Evolutionary conservation across 2,113 vertebrate genomes (phyloP).

Genomic region (Holacanthus passer): DNA sequence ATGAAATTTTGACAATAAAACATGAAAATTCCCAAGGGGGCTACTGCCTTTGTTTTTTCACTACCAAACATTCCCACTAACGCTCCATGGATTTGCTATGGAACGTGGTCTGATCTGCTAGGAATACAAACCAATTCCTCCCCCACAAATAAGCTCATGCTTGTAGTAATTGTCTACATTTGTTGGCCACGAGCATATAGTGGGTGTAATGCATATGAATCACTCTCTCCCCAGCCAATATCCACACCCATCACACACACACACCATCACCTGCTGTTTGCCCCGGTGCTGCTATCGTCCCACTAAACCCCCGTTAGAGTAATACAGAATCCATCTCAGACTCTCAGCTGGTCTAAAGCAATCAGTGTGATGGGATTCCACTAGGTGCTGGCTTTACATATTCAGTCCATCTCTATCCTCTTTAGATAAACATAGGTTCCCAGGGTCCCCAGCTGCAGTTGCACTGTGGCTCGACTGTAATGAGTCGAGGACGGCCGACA

Average conservation of each 20-base stretch:
- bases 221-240: slow-evolving; percentile 11
- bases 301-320: slow-evolving; percentile 44
- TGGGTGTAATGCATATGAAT: slow-evolving; percentile 59
- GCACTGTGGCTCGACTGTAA: slow-evolving; percentile 47
- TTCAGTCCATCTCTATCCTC: slow-evolving; percentile 71
- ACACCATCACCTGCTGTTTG: slow-evolving; percentile 54
- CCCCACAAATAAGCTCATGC: background rate
- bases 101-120: background rate
- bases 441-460: slow-evolving; percentile 63
- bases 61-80: slow-evolving; percentile 15
- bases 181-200: slow-evolving; percentile 13
- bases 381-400: slow-evolving; percentile 70
- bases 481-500: slow-evolving; percentile 56
- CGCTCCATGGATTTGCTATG: background rate
- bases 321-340: slow-evolving; percentile 64
- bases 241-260: slow-evolving; percentile 2
- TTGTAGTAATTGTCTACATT: background rate
- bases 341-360: slow-evolving; percentile 74
- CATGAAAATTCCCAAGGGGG: background rate
- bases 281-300: slow-evolving; percentile 5
- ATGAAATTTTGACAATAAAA: background rate
- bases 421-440: slow-evolving; percentile 71
- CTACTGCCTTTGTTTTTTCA: background rate
- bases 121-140: slow-evolving; percentile 11
- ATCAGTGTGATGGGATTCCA: slow-evolving; percentile 71